Conservation (phyloP, 2,888 invertebrate species). For the Monoplex corrugatus region DNA sequence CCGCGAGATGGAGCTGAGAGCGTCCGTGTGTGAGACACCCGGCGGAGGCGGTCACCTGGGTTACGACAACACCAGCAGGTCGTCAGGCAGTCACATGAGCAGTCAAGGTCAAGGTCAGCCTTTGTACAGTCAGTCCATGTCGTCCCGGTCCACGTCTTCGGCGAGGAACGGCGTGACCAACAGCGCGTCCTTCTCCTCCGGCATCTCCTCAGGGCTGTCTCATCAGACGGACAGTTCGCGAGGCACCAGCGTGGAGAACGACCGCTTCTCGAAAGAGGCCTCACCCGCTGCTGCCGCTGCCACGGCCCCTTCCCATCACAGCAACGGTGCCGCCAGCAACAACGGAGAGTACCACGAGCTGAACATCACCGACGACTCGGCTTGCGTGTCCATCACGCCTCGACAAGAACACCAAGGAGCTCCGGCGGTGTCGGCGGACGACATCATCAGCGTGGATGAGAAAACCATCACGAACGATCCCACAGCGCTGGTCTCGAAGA, state of each 20-base stretch:
- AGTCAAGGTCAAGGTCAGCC: neutral
- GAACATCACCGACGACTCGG: constrained; percentile 25
- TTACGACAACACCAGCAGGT: constrained; percentile 7
- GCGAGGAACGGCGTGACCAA: constrained; percentile 24
- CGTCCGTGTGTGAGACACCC: constrained; percentile 70
- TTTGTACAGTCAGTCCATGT: constrained; percentile 5
- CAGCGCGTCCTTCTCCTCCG: constrained; percentile 32
- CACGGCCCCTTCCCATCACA: constrained; percentile 49
- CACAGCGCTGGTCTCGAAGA: constrained; percentile 65
- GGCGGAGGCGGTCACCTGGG: constrained; percentile 56
- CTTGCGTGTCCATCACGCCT: constrained; percentile 44
- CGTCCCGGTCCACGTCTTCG: constrained; percentile 35
- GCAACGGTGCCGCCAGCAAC: constrained; percentile 45
- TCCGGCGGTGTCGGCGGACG: constrained; percentile 22
- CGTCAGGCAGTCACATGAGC: neutral
- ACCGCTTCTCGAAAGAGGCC: constrained; percentile 13
- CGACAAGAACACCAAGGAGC: constrained; percentile 6
- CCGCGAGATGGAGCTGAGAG: constrained; percentile 71
- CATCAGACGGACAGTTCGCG: constrained; percentile 38
- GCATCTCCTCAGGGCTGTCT: constrained; percentile 25
- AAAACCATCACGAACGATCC: constrained; percentile 51
- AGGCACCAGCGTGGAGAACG: constrained; percentile 16
- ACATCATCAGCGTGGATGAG: constrained; percentile 47
- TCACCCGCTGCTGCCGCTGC: constrained; percentile 41
- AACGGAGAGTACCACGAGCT: constrained; percentile 29